A percentile compares a stretch with the other conserved stretches of the same genome.
Evolutionary conservation across 2,888 invertebrate species (phyloP).

Genomic region (Cerastoderma edule): DNA sequence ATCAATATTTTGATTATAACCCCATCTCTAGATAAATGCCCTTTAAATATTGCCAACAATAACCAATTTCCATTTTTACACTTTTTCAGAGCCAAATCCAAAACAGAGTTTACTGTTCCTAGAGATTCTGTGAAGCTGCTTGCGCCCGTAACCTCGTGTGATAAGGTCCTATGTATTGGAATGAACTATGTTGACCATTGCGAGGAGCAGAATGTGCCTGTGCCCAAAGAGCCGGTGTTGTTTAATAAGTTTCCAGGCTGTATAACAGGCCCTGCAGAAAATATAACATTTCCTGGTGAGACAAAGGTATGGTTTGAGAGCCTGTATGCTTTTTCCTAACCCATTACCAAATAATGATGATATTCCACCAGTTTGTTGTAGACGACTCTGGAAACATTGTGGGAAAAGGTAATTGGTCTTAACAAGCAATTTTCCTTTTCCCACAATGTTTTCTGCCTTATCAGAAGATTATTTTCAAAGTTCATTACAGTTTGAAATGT

Average conservation of each 20-base stretch:
- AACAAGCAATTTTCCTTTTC: no score
- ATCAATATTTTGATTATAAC: no score
- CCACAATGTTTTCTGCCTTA: no score
- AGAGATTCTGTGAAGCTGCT: conserved; percentile 68
- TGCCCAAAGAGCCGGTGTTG: conserved; percentile 91
- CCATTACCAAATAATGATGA: no score
- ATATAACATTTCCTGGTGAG: conserved; percentile 69
- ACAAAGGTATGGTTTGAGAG: conserved; percentile 63
- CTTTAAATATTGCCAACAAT: no score
- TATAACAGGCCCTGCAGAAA: conserved; percentile 88
- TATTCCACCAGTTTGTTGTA: no score
- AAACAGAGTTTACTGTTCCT: conserved; percentile 63
- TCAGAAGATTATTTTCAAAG: no score
- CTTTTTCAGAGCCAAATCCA: conserved; percentile 66
- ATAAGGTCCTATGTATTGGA: conserved; percentile 93
- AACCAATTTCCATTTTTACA: no score
- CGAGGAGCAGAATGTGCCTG: conserved; percentile 90
- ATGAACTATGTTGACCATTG: conserved; percentile 95
- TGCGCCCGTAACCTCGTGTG: conserved; percentile 91
- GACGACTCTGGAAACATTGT: no score
- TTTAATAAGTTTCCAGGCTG: conserved; percentile 94
- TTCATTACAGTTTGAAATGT: no score
- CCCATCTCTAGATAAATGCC: no score
- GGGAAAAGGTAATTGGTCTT: no score
- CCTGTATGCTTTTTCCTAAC: not conserved